A percentile compares a stretch with the other conserved stretches of the same genome.
Evolutionary conservation across 2,113 vertebrate species (phyloP).

Genomic region (Pica pica): DNA sequence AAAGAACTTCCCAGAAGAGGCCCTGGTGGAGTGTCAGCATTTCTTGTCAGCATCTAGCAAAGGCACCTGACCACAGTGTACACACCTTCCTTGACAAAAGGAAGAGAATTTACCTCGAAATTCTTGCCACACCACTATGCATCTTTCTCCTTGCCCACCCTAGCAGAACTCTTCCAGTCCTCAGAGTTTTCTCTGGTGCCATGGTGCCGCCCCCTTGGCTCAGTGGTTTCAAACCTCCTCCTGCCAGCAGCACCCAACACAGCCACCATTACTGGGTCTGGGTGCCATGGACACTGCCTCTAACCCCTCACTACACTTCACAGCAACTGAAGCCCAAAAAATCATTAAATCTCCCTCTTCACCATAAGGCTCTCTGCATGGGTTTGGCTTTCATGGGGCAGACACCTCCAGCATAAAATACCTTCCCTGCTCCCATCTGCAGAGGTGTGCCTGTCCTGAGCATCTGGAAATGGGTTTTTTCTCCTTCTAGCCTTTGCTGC

Average conservation of each 20-base stretch:
- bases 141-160: background rate
- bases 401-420: background rate
- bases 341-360: background rate
- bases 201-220: background rate
- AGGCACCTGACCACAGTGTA: rapidly evolving
- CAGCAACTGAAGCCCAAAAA: background rate
- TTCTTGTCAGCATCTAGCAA: background rate
- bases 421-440: background rate
- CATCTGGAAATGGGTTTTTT: background rate
- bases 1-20: background rate
- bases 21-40: background rate
- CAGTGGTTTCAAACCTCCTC: background rate
- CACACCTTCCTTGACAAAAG: background rate
- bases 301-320: background rate
- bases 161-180: background rate
- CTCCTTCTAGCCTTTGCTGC: background rate
- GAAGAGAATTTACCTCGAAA: background rate
- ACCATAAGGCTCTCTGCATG: too few relatives aligned
- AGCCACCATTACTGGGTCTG: background rate
- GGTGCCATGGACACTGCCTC: background rate
- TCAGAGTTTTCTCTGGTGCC: background rate
- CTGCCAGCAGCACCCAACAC: background rate
- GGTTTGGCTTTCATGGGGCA: background rate
- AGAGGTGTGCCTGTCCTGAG: background rate
- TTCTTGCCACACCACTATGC: background rate